phyloP scores from a whole-genome alignment of 2,797 vertebrate genomes.

The Pagetopsis macropterus region DNA sequence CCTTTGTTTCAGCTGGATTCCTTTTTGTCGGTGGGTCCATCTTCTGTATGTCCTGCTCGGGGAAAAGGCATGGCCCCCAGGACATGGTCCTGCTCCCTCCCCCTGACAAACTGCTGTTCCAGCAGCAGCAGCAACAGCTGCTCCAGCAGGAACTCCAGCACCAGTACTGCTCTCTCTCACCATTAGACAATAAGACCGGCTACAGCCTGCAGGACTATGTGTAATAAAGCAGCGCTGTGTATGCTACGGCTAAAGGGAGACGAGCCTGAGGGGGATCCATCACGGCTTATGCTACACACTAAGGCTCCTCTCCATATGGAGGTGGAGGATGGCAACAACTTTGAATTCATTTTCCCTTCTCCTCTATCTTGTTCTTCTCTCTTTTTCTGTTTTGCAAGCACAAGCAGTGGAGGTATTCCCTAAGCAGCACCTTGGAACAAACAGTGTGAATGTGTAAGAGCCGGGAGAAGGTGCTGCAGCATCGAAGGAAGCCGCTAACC shows the following conservation, averaged over 20 bases:
- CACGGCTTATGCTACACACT: constrained; percentile 51
- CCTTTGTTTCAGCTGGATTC: constrained; percentile 91
- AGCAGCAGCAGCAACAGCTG: constrained; percentile 84
- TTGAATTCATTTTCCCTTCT: constrained; percentile 54
- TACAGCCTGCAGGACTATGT: constrained; percentile 90
- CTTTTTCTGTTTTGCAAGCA: constrained; percentile 83
- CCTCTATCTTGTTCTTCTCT: constrained; percentile 51
- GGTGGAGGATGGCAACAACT: constrained; percentile 70
- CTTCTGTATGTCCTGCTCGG: constrained; percentile 91
- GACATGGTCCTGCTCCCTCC: constrained; percentile 84
- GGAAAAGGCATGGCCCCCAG: constrained; percentile 84
- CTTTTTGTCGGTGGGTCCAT: constrained; percentile 89
- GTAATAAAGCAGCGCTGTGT: constrained; percentile 66
- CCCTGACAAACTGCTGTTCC: constrained; percentile 82
- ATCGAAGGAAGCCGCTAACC: constrained; percentile 69
- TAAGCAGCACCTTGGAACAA: constrained; percentile 73
- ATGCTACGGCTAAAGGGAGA: constrained; percentile 60
- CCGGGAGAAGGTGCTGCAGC: constrained; percentile 72
- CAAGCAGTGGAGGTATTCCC: constrained; percentile 83
- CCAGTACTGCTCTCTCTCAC: constrained; percentile 87
- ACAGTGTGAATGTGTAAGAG: constrained; percentile 69
- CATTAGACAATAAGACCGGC: constrained; percentile 87
- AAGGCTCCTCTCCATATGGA: constrained; percentile 55
- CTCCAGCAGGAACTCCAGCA: constrained; percentile 86
- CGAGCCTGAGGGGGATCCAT: constrained; percentile 59